Conservation (phyloP, 2,113 vertebrate genomes). For the Myrmecophaga tridactyla region DNA sequence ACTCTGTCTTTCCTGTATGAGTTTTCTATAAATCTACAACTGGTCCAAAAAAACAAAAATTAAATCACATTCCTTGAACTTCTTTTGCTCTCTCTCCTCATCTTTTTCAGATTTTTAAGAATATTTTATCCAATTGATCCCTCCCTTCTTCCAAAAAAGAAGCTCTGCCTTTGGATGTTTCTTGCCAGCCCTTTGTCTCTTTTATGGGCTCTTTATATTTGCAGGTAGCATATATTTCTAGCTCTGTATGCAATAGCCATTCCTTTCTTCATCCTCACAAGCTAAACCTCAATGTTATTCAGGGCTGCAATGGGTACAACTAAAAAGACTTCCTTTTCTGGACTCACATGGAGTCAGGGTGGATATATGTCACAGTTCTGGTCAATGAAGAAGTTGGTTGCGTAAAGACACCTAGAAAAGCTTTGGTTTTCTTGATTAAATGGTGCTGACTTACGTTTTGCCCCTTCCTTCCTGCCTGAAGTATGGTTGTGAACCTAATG, state of each 20-base stretch:
- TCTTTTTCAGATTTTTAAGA: not conserved
- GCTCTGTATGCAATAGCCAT: not conserved
- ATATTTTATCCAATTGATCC: not conserved
- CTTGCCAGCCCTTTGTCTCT: not conserved
- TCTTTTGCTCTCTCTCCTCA: accelerated
- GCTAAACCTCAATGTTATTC: not conserved
- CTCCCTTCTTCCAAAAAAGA: not conserved
- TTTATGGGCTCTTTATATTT: not conserved
- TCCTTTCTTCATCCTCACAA: not conserved
- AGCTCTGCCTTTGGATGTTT: not conserved
- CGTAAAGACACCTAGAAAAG: not conserved
- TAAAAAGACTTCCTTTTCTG: not conserved
- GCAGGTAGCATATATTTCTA: not conserved
- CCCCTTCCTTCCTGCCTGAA: not conserved
- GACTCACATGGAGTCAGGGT: not conserved
- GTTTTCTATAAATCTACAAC: no score
- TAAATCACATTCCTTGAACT: not conserved
- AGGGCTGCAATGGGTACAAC: not conserved
- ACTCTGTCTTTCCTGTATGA: no score
- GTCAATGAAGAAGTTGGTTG: not conserved
- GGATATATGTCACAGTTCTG: not conserved
- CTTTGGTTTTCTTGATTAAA: not conserved
- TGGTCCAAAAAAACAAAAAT: no score
- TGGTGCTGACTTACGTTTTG: not conserved
- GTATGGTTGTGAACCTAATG: not conserved